Evolutionary conservation across 1,140 invertebrate genomes (phyloP).

Genomic region (Amyelois transitella): DNA sequence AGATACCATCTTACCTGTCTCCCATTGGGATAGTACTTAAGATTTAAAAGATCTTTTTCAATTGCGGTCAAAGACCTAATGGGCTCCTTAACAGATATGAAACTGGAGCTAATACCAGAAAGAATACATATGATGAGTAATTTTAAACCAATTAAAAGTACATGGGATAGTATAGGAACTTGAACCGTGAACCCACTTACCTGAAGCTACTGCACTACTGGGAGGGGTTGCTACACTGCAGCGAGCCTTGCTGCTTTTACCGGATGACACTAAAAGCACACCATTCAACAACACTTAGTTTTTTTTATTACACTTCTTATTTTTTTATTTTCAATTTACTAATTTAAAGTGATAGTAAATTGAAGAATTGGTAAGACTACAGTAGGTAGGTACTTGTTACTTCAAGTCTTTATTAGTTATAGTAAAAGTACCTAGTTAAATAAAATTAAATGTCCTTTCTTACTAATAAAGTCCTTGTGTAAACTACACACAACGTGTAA

Average conservation of each 20-base stretch:
- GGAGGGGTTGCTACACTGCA: conserved; percentile 35
- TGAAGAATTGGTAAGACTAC: not conserved
- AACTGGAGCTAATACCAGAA: too few species aligned
- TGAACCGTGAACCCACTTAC: too few species aligned
- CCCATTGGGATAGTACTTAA: too few species aligned
- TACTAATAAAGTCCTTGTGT: too few species aligned
- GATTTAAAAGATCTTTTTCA: too few species aligned
- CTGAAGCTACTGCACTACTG: conserved; percentile 17
- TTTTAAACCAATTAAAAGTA: too few species aligned
- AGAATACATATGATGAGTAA: too few species aligned
- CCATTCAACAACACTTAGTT: not conserved
- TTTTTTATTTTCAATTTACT: not conserved
- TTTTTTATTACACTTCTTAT: not conserved
- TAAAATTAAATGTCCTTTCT: not conserved
- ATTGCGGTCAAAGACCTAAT: too few species aligned
- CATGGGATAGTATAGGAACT: too few species aligned
- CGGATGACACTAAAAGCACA: conserved; percentile 40
- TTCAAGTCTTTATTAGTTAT: not conserved
- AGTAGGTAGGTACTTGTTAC: not conserved
- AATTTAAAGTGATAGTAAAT: not conserved
- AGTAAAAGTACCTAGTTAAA: not conserved
- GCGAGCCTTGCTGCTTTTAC: conserved; percentile 58
- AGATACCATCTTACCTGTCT: too few species aligned
- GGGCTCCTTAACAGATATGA: too few species aligned
- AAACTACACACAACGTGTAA: not conserved